Base-by-base conservation (phyloP, 2,113 vertebrate species). In the Cyphomyrus discorhynchus region DNA sequence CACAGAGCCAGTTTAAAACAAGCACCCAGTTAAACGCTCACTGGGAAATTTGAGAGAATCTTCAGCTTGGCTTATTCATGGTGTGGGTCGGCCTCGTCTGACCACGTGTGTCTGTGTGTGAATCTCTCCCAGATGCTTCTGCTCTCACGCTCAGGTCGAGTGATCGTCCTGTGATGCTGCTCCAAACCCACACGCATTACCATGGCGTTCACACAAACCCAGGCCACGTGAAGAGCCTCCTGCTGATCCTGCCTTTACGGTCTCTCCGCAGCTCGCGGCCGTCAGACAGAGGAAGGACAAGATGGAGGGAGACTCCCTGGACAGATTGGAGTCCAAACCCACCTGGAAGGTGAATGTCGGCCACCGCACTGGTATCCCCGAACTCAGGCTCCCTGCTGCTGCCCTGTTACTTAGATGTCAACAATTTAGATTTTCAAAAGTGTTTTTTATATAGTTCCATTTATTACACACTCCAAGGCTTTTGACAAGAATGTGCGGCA, bases 281-380 rank as follows among this genome's bases (percentile, higher is more conserved):
- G 93, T 93, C 91, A 94, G 94, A 90, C 96, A 96, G 90, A 95
- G 94, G 92, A 96, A 96, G 92, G 95, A 93, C 86, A 91, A 90
- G 88, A 7, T 77, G 13, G 92, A 96, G 6, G 93, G 94, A 70
- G 95, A 96, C 89, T 94, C 93, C 62, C 21, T 91, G 93, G 96
- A 96, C 91, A 93, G 94, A 91, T 91, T 93, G 90, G 95, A 96
- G 87, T 93, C 95, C 90, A 96, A 96, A 91, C 95, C 96, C 92
- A 95, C 94, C 89, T 96, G 96, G 96, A 96, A 96, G 96, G 96
- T 96, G 92, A 93, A 92, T 93, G 90, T 6, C 8, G 49, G 27
- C n/a, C 70, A 31, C 74, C 0, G 2, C 70, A 31, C n/a, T 0
- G 2, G 8, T 11, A 66, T 66, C n/a, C 24, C 24, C 11, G n/a